phyloP scores from a whole-genome alignment of 2,113 vertebrate genomes.

The Theristicus caerulescens region DNA sequence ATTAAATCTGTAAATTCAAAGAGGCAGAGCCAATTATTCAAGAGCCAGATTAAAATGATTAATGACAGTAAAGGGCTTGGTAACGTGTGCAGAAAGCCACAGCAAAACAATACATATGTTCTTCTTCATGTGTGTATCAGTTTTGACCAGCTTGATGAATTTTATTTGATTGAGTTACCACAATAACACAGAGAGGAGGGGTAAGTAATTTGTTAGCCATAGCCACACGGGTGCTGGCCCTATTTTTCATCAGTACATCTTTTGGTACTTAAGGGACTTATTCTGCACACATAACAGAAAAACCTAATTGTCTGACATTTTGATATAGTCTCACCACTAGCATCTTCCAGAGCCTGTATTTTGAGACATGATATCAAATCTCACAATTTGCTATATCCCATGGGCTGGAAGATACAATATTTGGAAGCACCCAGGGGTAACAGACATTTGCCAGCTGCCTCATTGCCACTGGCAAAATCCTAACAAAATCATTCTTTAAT shows the following conservation, averaged over 20 bases:
- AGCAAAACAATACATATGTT: not conserved
- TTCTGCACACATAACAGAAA: not conserved
- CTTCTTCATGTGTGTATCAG: not conserved
- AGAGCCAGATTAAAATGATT: constrained; percentile 42
- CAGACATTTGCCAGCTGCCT: not conserved
- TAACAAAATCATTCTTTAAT: constrained; percentile 41
- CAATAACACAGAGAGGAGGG: not conserved
- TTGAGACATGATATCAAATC: constrained; percentile 12
- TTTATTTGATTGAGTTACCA: constrained; percentile 10
- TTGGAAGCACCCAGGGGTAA: constrained; percentile 14
- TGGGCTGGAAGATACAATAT: constrained; percentile 9
- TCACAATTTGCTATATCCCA: not conserved
- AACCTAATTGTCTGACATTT: not conserved
- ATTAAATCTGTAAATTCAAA: constrained; percentile 70
- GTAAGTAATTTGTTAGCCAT: not conserved
- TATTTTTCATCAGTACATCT: constrained; percentile 28
- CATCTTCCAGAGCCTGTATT: not conserved
- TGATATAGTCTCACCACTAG: not conserved
- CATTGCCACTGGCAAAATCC: not conserved
- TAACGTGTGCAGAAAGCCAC: not conserved
- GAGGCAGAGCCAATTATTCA: constrained; percentile 28
- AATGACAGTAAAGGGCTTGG: not conserved
- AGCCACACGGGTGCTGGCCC: not conserved
- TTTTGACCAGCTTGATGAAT: not conserved
- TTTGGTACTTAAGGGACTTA: constrained; percentile 9